phyloP scores from a whole-genome alignment of 1,140 invertebrate species.

The Phymastichus coffea region DNA sequence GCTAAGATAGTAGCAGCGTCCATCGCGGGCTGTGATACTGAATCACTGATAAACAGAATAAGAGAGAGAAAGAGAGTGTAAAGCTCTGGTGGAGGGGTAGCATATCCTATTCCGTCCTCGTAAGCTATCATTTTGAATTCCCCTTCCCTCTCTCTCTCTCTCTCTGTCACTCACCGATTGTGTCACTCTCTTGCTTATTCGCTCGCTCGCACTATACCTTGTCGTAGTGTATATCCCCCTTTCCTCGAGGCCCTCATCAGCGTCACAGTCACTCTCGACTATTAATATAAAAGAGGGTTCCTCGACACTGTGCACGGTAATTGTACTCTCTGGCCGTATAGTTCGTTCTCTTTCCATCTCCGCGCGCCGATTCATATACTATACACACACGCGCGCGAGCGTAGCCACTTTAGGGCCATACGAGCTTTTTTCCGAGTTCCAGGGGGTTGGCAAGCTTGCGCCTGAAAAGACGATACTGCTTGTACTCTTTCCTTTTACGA shows the following conservation, averaged over 20 bases:
- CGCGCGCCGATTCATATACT: too few relatives aligned
- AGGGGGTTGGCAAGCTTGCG: too few relatives aligned
- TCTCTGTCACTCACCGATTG: slow-evolving; percentile 24
- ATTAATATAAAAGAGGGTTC: slow-evolving; percentile 58
- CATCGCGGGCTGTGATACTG: slow-evolving; percentile 52
- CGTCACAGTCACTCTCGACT: slow-evolving; percentile 48
- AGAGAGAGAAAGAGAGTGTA: slow-evolving; percentile 19
- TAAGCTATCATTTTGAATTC: slow-evolving; percentile 55
- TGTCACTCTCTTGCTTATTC: slow-evolving; percentile 30
- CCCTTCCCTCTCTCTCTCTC: slow-evolving; percentile 31
- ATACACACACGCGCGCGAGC: too few relatives aligned
- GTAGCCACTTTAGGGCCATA: too few relatives aligned
- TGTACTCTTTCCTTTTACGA: too few relatives aligned
- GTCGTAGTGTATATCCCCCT: slow-evolving; percentile 34
- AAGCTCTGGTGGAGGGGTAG: slow-evolving; percentile 37
- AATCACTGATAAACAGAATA: slow-evolving; percentile 39
- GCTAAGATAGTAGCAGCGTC: slow-evolving; percentile 44
- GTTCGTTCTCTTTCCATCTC: slow-evolving; percentile 13
- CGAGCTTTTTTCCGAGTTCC: too few relatives aligned
- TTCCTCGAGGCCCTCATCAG: slow-evolving; percentile 40
- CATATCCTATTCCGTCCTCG: slow-evolving; percentile 50
- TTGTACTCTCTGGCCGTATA: slow-evolving; percentile 33
- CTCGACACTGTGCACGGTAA: slow-evolving; percentile 54
- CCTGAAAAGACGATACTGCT: too few relatives aligned
- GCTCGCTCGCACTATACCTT: slow-evolving; percentile 30